Conservation (phyloP, 2,797 vertebrate genomes). For the Siniperca scherzeri region DNA sequence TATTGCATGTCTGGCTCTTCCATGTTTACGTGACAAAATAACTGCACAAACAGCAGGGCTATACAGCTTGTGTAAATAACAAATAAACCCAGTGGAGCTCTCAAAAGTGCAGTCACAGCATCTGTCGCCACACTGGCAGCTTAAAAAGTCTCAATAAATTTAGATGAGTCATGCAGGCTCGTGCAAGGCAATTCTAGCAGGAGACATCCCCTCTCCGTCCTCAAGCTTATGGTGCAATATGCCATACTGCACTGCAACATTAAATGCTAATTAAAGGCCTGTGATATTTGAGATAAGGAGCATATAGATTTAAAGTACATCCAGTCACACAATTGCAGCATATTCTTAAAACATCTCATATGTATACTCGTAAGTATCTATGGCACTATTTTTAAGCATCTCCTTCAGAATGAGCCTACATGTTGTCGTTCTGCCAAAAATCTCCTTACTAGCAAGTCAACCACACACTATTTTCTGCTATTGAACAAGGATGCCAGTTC, state of each 20-base stretch:
- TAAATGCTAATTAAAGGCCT: constrained; percentile 28
- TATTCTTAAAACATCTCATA: neutral
- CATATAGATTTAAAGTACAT: neutral
- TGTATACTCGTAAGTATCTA: neutral
- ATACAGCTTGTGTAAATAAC: constrained; percentile 50
- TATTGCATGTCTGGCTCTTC: constrained; percentile 8
- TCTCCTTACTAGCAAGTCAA: neutral
- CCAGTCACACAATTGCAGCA: neutral
- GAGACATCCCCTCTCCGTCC: constrained; percentile 36
- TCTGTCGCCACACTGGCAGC: constrained; percentile 56
- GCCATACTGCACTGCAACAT: constrained; percentile 45
- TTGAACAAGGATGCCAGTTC: constrained; percentile 16
- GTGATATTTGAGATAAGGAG: constrained; percentile 13
- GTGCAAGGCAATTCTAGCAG: constrained; percentile 39
- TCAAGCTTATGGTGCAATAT: constrained; percentile 54
- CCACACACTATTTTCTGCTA: constrained; percentile 20
- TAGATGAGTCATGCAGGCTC: constrained; percentile 69
- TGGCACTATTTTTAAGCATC: neutral
- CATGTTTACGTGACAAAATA: constrained; percentile 54
- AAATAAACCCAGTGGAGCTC: constrained; percentile 55
- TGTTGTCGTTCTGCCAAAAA: neutral
- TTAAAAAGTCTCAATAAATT: constrained; percentile 67
- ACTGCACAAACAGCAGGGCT: constrained; percentile 39
- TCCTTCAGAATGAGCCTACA: constrained; percentile 7
- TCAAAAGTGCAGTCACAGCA: constrained; percentile 70